Percentiles rank a stretch among this genome's conserved stretches.
phyloP scores from a whole-genome alignment of 2,888 invertebrate genomes.

The Hybos culiciformis region DNA sequence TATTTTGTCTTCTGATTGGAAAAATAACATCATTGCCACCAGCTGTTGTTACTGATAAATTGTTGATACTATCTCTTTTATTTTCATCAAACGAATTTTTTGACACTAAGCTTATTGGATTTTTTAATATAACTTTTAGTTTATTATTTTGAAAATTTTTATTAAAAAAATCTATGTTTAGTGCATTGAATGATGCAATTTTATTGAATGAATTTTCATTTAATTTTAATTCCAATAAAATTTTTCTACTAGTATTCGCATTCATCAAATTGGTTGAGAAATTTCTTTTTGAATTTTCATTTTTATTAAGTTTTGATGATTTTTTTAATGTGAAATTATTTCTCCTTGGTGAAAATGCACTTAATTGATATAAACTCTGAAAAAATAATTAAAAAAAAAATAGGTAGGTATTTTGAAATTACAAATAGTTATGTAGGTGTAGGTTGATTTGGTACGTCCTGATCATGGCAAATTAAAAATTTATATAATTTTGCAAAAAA shows the following conservation, averaged over 20 bases:
- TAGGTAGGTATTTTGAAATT: no score
- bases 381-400: no score
- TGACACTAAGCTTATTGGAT: constrained; percentile 28
- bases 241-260: neutral
- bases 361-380: constrained; percentile 10
- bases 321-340: constrained; percentile 10
- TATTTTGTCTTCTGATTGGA: no score
- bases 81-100: constrained; percentile 20
- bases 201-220: no score
- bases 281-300: neutral
- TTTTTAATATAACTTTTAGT: constrained; percentile 13
- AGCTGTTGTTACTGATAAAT: neutral
- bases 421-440: no score
- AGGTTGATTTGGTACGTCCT: no score
- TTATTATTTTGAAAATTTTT: neutral
- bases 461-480: no score
- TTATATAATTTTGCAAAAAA: no score
- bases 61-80: constrained; percentile 27
- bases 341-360: constrained; percentile 10
- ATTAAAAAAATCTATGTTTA: constrained; percentile 3
- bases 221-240: constrained; percentile 5
- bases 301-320: neutral
- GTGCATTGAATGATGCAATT: constrained; percentile 6
- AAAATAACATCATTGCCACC: neutral
- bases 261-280: neutral